Evolutionary conservation across 1,140 invertebrate genomes (phyloP).

Genomic region (Spodoptera litura): DNA sequence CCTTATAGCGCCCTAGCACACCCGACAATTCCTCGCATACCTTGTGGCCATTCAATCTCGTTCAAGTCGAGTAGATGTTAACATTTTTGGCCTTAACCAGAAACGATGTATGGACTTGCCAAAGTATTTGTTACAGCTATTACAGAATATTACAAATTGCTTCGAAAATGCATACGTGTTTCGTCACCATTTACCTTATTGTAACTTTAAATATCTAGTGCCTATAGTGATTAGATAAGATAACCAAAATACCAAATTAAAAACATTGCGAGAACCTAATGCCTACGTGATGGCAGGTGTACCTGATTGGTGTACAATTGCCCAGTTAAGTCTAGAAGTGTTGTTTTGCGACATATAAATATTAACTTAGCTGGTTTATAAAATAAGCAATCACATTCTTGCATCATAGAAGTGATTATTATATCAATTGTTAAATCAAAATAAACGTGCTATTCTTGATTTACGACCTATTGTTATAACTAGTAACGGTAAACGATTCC

Average conservation of each 20-base stretch:
- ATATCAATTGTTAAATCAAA: not conserved
- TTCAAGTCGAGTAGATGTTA: not conserved
- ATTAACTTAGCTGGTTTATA: too few species aligned
- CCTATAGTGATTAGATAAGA: constrained; percentile 18
- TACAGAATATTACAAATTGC: too few species aligned
- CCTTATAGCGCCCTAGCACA: not conserved
- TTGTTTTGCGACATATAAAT: too few species aligned
- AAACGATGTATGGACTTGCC: not conserved
- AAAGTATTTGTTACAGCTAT: not conserved
- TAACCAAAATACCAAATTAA: constrained; percentile 10
- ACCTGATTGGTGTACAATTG: too few species aligned
- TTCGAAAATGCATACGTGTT: not conserved
- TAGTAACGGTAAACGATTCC: not conserved
- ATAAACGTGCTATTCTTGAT: not conserved
- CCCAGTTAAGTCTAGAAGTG: too few species aligned
- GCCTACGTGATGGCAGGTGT: not conserved
- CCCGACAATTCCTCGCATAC: constrained; percentile 9
- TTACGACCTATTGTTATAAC: not conserved
- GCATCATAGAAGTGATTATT: not conserved
- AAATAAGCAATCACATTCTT: too few species aligned
- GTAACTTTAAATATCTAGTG: not conserved
- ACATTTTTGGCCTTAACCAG: not conserved
- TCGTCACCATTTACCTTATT: constrained; percentile 19
- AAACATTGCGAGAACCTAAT: not conserved
- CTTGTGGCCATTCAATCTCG: not conserved